These are phyloP conservation scores for Megaceryle alcyon DNA, from an alignment of 2,797 vertebrate genomes.

Conservation along the genomic window DNA sequence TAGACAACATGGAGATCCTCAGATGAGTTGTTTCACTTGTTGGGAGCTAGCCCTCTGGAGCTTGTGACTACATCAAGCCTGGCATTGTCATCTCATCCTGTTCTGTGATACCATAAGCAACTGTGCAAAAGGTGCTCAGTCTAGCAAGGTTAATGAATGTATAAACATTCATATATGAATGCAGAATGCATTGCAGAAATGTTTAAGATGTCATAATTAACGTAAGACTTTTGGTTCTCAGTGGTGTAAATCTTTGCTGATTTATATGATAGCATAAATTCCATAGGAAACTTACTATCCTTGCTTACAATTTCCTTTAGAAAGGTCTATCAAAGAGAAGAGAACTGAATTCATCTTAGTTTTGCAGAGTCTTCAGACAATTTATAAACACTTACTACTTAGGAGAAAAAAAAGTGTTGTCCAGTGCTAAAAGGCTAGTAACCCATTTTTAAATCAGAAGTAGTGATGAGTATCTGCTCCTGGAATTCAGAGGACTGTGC, in stretches of 20 bases:
- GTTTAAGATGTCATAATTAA: background rate
- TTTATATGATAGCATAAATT: background rate
- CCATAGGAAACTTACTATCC: background rate
- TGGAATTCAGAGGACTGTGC: background rate
- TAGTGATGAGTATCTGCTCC: background rate
- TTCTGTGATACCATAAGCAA: background rate
- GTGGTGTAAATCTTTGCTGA: background rate
- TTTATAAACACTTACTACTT: accelerated
- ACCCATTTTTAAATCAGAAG: background rate
- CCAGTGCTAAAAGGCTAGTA: background rate
- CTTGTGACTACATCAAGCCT: background rate
- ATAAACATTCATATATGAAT: background rate
- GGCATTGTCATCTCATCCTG: background rate
- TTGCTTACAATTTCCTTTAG: background rate
- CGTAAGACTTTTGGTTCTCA: background rate
- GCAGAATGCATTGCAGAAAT: background rate
- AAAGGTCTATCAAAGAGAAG: background rate
- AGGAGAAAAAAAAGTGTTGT: background rate
- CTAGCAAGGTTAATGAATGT: background rate
- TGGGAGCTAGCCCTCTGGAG: background rate
- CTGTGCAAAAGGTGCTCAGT: background rate
- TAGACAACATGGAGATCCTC: background rate
- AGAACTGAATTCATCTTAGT: background rate
- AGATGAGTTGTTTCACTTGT: background rate
- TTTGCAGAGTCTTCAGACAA: background rate